A percentile compares a stretch with the other conserved stretches of the same genome.
Evolutionary conservation across 2,113 vertebrate species (phyloP).

Genomic region (Sciurus niger): DNA sequence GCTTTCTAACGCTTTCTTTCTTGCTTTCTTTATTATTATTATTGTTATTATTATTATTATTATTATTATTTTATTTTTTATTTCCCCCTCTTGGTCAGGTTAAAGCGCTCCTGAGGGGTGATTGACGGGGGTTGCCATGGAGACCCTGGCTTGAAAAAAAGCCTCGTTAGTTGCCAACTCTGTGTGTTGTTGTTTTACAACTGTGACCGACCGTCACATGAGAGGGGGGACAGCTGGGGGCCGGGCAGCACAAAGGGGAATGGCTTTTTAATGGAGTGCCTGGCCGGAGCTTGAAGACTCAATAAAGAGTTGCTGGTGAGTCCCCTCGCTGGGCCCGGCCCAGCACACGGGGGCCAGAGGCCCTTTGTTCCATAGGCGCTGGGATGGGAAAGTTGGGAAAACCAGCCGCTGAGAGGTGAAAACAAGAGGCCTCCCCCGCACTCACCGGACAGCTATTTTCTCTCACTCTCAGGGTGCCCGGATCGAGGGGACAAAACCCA

Average conservation of each 20-base stretch:
- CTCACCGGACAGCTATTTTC: slow-evolving; percentile 77
- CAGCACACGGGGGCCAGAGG: slow-evolving; percentile 82
- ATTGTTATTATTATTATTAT: slow-evolving; percentile 48
- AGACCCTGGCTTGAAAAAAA: slow-evolving; percentile 89
- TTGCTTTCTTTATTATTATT: slow-evolving; percentile 45
- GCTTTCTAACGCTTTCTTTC: slow-evolving; percentile 77
- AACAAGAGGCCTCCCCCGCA: slow-evolving; percentile 76
- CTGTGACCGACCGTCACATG: slow-evolving; percentile 91
- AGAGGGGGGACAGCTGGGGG: slow-evolving; percentile 92
- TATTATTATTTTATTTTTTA: slow-evolving; percentile 82
- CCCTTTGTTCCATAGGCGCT: slow-evolving; percentile 87
- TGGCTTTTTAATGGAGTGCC: slow-evolving; percentile 94
- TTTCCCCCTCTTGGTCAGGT: slow-evolving; percentile 83
- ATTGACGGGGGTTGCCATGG: slow-evolving; percentile 92
- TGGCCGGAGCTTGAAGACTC: slow-evolving; percentile 91
- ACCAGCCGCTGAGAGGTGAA: slow-evolving; percentile 75
- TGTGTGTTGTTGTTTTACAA: slow-evolving; percentile 92
- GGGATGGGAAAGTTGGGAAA: slow-evolving; percentile 86
- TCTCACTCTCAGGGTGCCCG: slow-evolving; percentile 78
- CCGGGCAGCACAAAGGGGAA: slow-evolving; percentile 90
- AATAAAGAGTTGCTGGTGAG: slow-evolving; percentile 89
- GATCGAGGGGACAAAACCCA: slow-evolving; percentile 80
- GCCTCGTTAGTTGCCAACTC: slow-evolving; percentile 90
- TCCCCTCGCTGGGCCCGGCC: slow-evolving; percentile 87
- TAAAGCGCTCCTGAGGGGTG: slow-evolving; percentile 84